phyloP scores from a whole-genome alignment of 2,113 vertebrate species.

The Lepisosteus oculatus region DNA sequence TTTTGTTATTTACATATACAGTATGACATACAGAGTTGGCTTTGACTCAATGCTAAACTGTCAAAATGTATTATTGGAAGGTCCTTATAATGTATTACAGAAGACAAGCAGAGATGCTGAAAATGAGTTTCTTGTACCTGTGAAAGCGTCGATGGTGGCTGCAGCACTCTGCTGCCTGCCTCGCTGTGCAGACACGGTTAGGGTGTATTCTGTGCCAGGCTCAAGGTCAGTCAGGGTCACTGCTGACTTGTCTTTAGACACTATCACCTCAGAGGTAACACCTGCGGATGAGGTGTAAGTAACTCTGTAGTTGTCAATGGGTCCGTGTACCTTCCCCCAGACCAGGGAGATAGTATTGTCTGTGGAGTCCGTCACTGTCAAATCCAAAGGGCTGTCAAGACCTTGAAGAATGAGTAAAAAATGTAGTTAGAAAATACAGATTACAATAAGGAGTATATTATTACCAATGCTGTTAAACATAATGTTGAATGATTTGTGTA shows the following conservation, averaged over 20 bases:
- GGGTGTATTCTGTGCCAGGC: constrained; percentile 89
- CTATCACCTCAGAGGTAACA: constrained; percentile 78
- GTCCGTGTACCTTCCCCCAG: constrained; percentile 85
- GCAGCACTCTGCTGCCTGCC: constrained; percentile 89
- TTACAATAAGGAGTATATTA: too few species aligned
- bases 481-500: too few species aligned
- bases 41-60: too few species aligned
- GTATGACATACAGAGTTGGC: too few species aligned
- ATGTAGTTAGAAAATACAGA: not conserved
- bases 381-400: constrained; percentile 84
- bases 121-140: constrained; percentile 70
- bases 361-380: constrained; percentile 85
- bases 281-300: constrained; percentile 85
- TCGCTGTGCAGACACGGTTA: constrained; percentile 84
- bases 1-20: too few species aligned
- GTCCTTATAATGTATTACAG: not conserved
- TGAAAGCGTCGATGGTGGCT: constrained; percentile 88
- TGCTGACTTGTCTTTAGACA: constrained; percentile 70
- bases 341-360: constrained; percentile 87
- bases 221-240: constrained; percentile 83
- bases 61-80: not conserved
- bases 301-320: constrained; percentile 91
- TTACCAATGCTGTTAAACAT: too few species aligned
- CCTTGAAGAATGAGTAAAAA: constrained; percentile 52
- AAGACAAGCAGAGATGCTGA: not conserved